Percentiles rank a stretch among this genome's conserved stretches.
These are phyloP conservation scores for Melipona quadrifasciata DNA, from an alignment of 1,140 invertebrate genomes.

Conservation along the genomic window DNA sequence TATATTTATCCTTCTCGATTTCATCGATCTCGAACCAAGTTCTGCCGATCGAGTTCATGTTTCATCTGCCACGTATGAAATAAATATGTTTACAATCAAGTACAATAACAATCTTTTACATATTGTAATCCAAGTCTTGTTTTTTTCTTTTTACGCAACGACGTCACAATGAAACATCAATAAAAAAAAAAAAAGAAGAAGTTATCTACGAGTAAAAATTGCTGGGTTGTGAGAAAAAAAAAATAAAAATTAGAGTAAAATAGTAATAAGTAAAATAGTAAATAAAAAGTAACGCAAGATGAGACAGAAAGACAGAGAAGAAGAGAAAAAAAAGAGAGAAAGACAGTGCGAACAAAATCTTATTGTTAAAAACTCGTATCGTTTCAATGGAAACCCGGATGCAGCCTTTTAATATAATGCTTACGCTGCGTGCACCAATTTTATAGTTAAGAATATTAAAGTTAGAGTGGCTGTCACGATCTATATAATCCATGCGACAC, in stretches of 20 bases:
- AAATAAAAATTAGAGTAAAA: too few relatives aligned
- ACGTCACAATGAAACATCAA: too few relatives aligned
- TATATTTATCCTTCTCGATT: conserved; percentile 27
- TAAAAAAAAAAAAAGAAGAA: not conserved
- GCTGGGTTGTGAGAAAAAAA: too few relatives aligned
- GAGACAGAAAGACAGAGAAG: not conserved
- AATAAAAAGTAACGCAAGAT: too few relatives aligned
- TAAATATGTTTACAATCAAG: not conserved
- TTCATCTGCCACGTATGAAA: conserved; percentile 19
- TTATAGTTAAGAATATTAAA: conserved; percentile 73
- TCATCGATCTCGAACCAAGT: conserved; percentile 23
- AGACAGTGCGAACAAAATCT: not conserved
- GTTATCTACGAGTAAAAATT: not conserved
- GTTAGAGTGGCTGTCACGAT: conserved; percentile 31
- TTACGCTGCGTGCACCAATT: conserved; percentile 60
- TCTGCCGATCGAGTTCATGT: conserved; percentile 1
- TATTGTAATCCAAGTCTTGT: not conserved
- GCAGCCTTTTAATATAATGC: conserved; percentile 26
- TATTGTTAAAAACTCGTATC: not conserved
- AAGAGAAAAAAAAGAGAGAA: not conserved
- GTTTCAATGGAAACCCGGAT: conserved; percentile 49
- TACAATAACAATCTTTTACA: not conserved
- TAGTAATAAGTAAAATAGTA: too few relatives aligned
- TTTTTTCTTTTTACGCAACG: not conserved
- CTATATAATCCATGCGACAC: not conserved